These are phyloP conservation scores for Oreochromis aureus DNA, from an alignment of 2,113 vertebrate genomes.

Conservation along the genomic window DNA sequence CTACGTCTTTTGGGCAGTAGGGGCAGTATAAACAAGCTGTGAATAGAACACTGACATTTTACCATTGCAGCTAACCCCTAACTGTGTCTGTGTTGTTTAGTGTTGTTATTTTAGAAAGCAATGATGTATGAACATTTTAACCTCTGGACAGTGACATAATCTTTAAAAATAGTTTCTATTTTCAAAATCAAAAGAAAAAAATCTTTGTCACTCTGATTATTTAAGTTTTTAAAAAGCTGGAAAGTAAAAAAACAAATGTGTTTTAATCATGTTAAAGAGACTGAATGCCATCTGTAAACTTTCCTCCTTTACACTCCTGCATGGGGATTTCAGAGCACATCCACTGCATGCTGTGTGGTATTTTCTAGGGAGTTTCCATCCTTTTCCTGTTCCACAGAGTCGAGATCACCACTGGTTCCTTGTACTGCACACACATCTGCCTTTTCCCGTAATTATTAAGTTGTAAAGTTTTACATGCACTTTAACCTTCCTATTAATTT, in stretches of 20 bases:
- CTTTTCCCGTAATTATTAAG: not conserved
- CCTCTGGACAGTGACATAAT: not conserved
- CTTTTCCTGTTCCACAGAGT: conserved; percentile 32
- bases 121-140: not conserved
- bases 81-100: not conserved
- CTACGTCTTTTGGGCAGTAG: not conserved
- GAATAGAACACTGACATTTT: not conserved
- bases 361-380: conserved; percentile 48
- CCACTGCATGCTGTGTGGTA: not conserved
- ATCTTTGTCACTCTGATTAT: not conserved
- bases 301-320: not conserved
- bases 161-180: not conserved
- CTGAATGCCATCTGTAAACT: not conserved
- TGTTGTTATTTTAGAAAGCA: not conserved
- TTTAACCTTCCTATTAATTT: not conserved
- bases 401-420: not conserved
- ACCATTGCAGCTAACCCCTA: not conserved
- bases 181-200: not conserved
- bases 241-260: not conserved
- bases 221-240: not conserved
- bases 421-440: not conserved
- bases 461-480: not conserved
- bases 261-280: not conserved
- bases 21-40: not conserved
- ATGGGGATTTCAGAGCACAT: not conserved